Base-by-base conservation (phyloP, 2,888 invertebrate species). In the Drosophila meridionalis region DNA sequence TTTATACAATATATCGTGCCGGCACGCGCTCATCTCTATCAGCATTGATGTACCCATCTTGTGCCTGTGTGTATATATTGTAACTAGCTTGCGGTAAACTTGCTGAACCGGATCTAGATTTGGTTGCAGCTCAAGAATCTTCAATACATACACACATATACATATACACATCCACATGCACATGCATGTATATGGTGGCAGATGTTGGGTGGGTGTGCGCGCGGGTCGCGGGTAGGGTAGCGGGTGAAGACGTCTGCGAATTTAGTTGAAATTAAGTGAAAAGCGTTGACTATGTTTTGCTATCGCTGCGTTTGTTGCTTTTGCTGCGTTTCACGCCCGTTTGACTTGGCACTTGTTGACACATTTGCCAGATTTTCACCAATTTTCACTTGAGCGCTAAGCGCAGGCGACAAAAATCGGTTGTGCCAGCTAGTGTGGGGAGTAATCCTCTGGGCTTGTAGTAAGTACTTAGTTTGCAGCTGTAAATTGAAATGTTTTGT, bases 71-170 rank as follows among this genome's bases (percentile, higher is more conserved):
- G 28, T 73, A 48, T 73, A 48, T 77, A 73, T 70, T 75, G 83
- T 83, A 80, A 83, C 89, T 87, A 88, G 83, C 81, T 89, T 87
- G 86, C 83, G 85, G 81, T 87, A 87, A 88, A 83, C 90, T 88
- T 89, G 90, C 90, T 82, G 83, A 89, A 87, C 87, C 90, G 85
- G 85, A 86, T 86, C 89, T 87, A 82, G 82, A 89, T 89, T 86
- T 76, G 80, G 89, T 87, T 89, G 89, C 84, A 87, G 72, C 87
- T 70, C 74, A 84, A 89, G 89, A 85, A 85, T 85, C 89, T 89
- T 87, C 78, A 62, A 68, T 62, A 57, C 58, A 74, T 26, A 53
- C 75, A 64, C 42, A 50, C 57, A 53, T 12, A 28, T 14, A 48
- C 30, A 45, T 2, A 11, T 11, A 45, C 4, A 9, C 14, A 48